Base-by-base conservation (phyloP, 2,797 vertebrate genomes). In the Chelon labrosus region DNA sequence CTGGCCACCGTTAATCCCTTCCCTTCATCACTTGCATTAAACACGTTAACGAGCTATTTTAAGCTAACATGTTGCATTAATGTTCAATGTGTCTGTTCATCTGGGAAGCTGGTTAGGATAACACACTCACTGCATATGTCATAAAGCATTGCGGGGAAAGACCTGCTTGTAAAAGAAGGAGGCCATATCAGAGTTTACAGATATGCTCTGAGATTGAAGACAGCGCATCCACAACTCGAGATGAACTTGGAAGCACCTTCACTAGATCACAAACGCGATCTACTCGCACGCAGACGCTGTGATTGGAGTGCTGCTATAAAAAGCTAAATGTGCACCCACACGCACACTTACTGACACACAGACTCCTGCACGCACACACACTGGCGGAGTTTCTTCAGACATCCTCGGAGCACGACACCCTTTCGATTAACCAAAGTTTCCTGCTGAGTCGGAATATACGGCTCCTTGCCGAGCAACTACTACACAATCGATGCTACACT, bases 31-130 rank as follows among this genome's bases (percentile, higher is more conserved):
- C 65, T 69, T 63, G 56, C 59, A 74, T 88, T 88, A 82, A 88
- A 90, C 73, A 70, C 79, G 70, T 90, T 90, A 88, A 90, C 39
- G 68, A 53, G 65, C 81, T 84, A 84, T 86, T 92, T 89, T 73
- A 79, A 76, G 80, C 75, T 75, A 39, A 25, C 11, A 7, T 4
- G 47, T 75, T 65, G 74, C 75, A 86, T 89, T 87, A 87, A 78
- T 1, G 16, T 64, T 74, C 13, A 38, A 12, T 12, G 19, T 52
- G 59, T 25, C 41, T 3, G 42, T 71, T 84, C 73, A 59, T 77
- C 70, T 37, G 80, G 76, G 19, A 11, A 13, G 65, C 66, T 66
- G 79, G 67, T 88, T 68, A 61, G 35, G 51, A 64, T 77, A 70
- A 83, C 51, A 50, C 68, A 61, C 57, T 61, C 16, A 31, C 31